Evolutionary conservation across 2,113 vertebrate species (phyloP).

Genomic region (Channa argus): DNA sequence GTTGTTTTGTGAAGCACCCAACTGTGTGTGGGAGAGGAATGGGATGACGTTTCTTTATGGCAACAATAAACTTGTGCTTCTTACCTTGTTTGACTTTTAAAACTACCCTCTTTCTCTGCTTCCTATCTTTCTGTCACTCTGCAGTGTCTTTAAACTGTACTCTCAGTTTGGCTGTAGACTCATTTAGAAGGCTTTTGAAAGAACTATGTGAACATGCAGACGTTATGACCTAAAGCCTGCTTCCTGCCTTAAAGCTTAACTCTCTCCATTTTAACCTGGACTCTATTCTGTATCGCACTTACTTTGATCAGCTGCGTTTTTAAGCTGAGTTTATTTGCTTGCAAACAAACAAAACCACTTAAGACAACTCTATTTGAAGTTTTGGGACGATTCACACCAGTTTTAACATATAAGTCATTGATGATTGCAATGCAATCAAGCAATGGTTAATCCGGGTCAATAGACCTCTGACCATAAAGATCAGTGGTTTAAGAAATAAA

Average conservation of each 20-base stretch:
- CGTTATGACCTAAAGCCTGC: not conserved
- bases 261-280: slow-evolving; percentile 6
- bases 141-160: slow-evolving; percentile 25
- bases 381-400: no score
- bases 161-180: slow-evolving; percentile 22
- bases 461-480: no score
- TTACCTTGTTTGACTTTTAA: slow-evolving; percentile 35
- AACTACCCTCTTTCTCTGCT: slow-evolving; percentile 11
- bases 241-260: slow-evolving; percentile 9
- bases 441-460: no score
- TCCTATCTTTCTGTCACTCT: slow-evolving; percentile 9
- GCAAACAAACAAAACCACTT: no score
- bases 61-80: slow-evolving; percentile 32
- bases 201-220: not conserved
- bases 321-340: no score
- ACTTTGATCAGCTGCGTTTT: no score
- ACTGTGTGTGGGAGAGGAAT: slow-evolving; percentile 17
- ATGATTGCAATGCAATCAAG: no score
- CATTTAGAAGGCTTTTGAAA: not conserved
- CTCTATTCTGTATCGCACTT: no score
- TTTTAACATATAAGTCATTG: no score
- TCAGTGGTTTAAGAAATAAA: no score
- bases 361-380: no score
- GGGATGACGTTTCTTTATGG: slow-evolving; percentile 16
- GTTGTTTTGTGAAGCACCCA: not conserved